Evolutionary conservation across 2,113 vertebrate species (phyloP).

Genomic region (Vidua chalybeata): DNA sequence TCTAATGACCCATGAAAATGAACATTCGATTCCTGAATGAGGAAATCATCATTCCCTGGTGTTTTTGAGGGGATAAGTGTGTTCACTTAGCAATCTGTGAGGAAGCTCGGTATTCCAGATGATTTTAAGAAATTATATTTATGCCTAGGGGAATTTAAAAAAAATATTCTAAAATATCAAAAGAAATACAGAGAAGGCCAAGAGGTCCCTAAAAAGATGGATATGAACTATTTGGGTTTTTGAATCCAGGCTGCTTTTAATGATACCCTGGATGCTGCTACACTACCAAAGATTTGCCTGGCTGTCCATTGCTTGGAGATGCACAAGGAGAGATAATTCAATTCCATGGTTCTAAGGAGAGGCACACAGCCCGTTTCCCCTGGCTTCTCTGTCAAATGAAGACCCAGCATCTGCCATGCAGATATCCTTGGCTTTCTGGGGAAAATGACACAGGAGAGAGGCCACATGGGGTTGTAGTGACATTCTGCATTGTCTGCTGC

Average conservation of each 20-base stretch:
- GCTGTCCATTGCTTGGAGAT: neutral
- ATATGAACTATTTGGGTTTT: neutral
- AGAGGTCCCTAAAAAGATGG: neutral
- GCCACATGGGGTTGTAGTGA: neutral
- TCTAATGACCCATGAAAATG: constrained; percentile 25
- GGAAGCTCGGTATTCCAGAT: neutral
- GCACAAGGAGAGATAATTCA: neutral
- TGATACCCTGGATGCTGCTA: neutral
- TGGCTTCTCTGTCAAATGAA: neutral
- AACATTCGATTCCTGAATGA: neutral
- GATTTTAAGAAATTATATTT: neutral
- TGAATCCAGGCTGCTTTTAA: neutral
- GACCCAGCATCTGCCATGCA: neutral
- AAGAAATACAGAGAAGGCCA: neutral
- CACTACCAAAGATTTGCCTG: neutral
- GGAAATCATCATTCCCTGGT: neutral
- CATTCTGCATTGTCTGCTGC: neutral
- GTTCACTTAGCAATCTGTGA: neutral
- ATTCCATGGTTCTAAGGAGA: neutral
- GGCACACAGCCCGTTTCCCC: neutral
- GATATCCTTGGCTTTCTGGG: neutral
- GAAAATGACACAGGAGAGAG: neutral
- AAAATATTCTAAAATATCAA: neutral
- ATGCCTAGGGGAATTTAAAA: neutral
- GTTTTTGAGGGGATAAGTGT: constrained; percentile 10